Evolutionary conservation across 2,113 vertebrate species (phyloP).

Genomic region (Phycodurus eques): DNA sequence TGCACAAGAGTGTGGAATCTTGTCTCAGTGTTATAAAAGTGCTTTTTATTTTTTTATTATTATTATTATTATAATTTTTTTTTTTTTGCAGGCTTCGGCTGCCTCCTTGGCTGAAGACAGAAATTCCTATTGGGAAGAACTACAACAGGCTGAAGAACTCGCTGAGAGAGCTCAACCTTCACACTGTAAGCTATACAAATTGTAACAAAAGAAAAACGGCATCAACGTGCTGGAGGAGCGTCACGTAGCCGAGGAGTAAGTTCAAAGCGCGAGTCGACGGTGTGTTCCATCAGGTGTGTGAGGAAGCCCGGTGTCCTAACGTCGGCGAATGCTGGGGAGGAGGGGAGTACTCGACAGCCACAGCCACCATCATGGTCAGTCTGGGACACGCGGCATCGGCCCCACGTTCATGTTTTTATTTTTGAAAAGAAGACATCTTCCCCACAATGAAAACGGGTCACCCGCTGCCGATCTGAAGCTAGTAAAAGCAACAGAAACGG

Average conservation of each 20-base stretch:
- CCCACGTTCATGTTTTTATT: not conserved
- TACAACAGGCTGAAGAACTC: conserved; percentile 92
- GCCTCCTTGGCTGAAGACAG: conserved; percentile 94
- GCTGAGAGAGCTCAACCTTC: conserved; percentile 88
- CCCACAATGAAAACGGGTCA: too few species aligned
- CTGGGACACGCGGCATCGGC: not conserved
- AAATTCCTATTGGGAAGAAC: conserved; percentile 95
- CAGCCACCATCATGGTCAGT: conserved; percentile 96
- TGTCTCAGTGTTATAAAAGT: not conserved
- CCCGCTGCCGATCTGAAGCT: too few species aligned
- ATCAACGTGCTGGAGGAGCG: too few species aligned
- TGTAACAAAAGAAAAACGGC: not conserved
- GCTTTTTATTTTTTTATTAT: too few species aligned
- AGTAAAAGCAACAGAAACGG: too few species aligned
- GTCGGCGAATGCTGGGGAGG: conserved; percentile 99
- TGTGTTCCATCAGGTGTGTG: conserved; percentile 82
- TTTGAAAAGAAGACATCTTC: not conserved
- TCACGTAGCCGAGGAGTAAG: too few species aligned
- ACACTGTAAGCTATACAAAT: conserved; percentile 80
- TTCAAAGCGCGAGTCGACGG: not conserved
- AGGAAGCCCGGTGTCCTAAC: conserved; percentile 96
- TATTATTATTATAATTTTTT: too few species aligned
- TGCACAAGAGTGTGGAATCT: not conserved
- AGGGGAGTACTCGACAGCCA: conserved; percentile 89
- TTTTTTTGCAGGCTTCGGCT: conserved; percentile 81